A percentile compares a stretch with the other conserved stretches of the same genome.
phyloP scores from a whole-genome alignment of 2,113 vertebrate genomes.

The Lonchura striata region DNA sequence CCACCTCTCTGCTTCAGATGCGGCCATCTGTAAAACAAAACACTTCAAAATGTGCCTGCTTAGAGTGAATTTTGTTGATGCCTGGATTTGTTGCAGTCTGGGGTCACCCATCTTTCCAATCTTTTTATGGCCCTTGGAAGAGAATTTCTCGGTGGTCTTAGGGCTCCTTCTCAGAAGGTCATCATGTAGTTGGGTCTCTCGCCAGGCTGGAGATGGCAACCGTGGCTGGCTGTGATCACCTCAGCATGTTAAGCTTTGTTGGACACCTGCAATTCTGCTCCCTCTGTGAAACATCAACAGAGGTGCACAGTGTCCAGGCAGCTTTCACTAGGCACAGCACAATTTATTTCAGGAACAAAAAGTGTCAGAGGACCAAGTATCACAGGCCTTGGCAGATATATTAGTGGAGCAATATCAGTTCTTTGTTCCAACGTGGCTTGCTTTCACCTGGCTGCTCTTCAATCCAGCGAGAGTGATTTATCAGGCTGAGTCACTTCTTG shows the following conservation, averaged over 20 bases:
- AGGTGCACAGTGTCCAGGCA: background rate
- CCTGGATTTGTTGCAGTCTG: background rate
- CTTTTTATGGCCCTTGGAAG: background rate
- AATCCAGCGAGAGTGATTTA: background rate
- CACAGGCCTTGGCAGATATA: background rate
- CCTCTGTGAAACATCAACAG: background rate
- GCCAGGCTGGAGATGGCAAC: accelerated
- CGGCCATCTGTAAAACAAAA: background rate
- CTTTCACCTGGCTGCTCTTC: background rate
- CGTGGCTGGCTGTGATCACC: background rate
- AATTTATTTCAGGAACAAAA: slow-evolving; percentile 25
- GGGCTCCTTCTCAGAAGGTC: background rate
- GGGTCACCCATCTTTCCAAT: background rate
- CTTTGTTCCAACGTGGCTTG: background rate
- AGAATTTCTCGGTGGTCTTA: background rate
- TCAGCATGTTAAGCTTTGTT: background rate
- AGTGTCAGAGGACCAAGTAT: background rate
- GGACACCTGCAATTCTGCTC: background rate
- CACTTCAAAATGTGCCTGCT: background rate
- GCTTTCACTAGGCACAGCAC: background rate
- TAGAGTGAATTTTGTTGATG: background rate
- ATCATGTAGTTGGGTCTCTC: background rate
- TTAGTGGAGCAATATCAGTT: background rate
- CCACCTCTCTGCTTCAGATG: background rate
- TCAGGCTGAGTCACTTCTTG: background rate